Evolutionary conservation across 2,797 vertebrate genomes (phyloP).

Genomic region (Sternarchorhynchus goeldii): DNA sequence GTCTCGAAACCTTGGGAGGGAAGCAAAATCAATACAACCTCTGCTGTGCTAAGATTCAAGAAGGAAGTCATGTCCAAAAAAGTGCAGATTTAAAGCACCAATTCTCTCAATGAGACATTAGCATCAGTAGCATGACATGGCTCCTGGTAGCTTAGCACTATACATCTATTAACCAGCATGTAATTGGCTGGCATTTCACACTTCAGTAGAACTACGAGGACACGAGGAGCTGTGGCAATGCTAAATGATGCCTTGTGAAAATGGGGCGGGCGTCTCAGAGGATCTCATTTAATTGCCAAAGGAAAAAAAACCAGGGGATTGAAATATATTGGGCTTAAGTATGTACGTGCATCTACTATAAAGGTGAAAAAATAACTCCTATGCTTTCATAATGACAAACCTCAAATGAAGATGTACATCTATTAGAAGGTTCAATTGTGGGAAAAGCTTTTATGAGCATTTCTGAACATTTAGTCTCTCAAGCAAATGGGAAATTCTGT

Average conservation of each 20-base stretch:
- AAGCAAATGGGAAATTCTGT: not conserved
- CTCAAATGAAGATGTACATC: not conserved
- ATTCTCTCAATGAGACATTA: slow-evolving; percentile 15
- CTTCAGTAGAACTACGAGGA: slow-evolving; percentile 27
- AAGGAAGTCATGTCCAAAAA: not conserved
- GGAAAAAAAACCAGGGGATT: slow-evolving; percentile 63
- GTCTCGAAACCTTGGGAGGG: not conserved
- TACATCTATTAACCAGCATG: slow-evolving; percentile 6
- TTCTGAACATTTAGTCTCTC: not conserved
- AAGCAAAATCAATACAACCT: slow-evolving; percentile 1
- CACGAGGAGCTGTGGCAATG: slow-evolving; percentile 37
- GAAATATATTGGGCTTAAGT: slow-evolving; percentile 70
- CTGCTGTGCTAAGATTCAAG: not conserved
- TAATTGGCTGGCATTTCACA: slow-evolving; percentile 35
- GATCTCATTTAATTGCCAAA: slow-evolving; percentile 66
- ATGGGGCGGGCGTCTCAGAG: slow-evolving; percentile 66
- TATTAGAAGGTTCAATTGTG: not conserved
- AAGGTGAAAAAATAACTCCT: slow-evolving; percentile 21
- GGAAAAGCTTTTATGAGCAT: not conserved
- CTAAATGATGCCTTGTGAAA: slow-evolving; percentile 63
- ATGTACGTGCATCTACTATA: slow-evolving; percentile 35
- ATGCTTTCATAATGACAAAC: not conserved
- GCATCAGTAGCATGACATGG: slow-evolving; percentile 5
- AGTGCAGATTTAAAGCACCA: slow-evolving; percentile 18
- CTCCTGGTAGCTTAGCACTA: slow-evolving; percentile 9